Percentiles rank a stretch among this genome's conserved stretches.
These are phyloP conservation scores for Myotis yumanensis DNA, from an alignment of 2,113 vertebrate genomes.

Conservation along the genomic window DNA sequence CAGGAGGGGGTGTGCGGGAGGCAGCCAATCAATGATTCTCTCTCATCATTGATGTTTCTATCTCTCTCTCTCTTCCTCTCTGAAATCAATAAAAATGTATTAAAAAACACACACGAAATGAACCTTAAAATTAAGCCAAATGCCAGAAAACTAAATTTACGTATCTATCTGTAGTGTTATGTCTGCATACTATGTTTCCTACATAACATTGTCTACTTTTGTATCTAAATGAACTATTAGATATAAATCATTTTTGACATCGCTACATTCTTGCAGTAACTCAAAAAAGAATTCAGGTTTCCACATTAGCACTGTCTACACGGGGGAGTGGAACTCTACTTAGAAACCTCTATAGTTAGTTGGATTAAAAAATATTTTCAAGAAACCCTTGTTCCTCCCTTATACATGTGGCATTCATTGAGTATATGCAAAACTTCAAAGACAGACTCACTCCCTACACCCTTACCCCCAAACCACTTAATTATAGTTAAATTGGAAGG, in stretches of 20 bases:
- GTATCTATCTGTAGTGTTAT: neutral
- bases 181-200: neutral
- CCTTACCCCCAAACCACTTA: constrained; percentile 38
- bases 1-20: no score
- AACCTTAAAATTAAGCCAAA: constrained; percentile 35
- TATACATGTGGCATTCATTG: constrained; percentile 58
- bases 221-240: neutral
- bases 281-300: constrained; percentile 4
- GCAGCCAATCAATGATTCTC: no score
- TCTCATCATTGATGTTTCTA: no score
- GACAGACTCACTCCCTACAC: constrained; percentile 3
- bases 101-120: neutral
- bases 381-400: constrained; percentile 26
- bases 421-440: constrained; percentile 55
- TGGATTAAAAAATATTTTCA: neutral
- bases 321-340: neutral
- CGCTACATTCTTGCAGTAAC: neutral
- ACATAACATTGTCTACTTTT: neutral
- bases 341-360: neutral
- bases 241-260: neutral
- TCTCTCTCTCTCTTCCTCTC: no score
- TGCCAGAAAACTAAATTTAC: constrained; percentile 28
- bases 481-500: neutral
- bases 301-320: constrained; percentile 40
- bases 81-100: no score